A percentile compares a stretch with the other conserved stretches of the same genome.
Evolutionary conservation across 2,113 vertebrate species (phyloP).

Genomic region (Pogonocichla stellata): DNA sequence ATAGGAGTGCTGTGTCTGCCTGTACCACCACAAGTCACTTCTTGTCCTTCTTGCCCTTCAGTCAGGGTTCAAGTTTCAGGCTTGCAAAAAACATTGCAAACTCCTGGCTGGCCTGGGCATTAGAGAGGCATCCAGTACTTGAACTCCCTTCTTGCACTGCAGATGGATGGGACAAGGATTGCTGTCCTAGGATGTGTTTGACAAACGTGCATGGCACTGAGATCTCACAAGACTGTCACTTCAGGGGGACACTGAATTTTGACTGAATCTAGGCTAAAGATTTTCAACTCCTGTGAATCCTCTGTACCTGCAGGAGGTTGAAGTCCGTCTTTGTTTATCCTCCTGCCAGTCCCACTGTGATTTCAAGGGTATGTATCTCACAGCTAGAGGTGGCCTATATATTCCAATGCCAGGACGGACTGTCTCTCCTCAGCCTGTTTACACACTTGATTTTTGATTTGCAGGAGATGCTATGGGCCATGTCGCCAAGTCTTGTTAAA

Average conservation of each 20-base stretch:
- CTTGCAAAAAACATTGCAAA: not conserved
- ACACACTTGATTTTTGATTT: not conserved
- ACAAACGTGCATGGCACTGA: not conserved
- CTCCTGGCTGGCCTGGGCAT: not conserved
- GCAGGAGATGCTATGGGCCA: not conserved
- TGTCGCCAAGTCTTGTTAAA: not conserved
- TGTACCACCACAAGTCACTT: not conserved
- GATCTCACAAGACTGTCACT: not conserved
- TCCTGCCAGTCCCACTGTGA: not conserved
- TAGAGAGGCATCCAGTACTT: not conserved
- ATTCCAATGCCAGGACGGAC: not conserved
- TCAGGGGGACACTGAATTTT: not conserved
- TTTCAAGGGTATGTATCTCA: slow-evolving; percentile 24
- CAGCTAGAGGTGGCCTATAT: slow-evolving; percentile 4
- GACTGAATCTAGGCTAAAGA: not conserved
- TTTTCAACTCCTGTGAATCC: not conserved
- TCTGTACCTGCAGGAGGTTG: not conserved
- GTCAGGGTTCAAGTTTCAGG: not conserved
- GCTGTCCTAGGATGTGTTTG: not conserved
- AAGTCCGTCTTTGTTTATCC: not conserved
- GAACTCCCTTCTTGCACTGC: not conserved
- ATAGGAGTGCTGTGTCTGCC: not conserved
- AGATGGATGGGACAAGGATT: not conserved
- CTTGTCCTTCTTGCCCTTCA: not conserved
- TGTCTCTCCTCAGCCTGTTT: not conserved